Conservation (phyloP, 2,113 vertebrate genomes). For the Gallinago undulata region DNA sequence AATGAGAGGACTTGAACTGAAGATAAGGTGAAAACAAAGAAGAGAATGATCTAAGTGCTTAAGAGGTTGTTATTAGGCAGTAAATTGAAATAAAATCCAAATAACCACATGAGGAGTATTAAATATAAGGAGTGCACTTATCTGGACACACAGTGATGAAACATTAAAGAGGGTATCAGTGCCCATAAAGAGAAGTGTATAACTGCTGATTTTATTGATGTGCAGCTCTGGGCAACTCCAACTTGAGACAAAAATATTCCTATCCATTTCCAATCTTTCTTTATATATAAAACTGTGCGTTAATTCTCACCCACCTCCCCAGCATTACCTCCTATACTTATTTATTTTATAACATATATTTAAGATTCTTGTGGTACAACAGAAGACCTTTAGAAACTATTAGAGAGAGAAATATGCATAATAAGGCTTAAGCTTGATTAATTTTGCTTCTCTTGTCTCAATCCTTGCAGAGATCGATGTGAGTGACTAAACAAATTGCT, state of each 20-base stretch:
- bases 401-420: neutral
- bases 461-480: neutral
- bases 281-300: neutral
- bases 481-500: neutral
- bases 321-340: neutral
- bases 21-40: neutral
- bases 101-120: neutral
- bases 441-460: neutral
- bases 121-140: neutral
- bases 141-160: neutral
- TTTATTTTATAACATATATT: neutral
- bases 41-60: neutral
- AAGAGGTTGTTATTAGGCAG: neutral
- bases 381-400: neutral
- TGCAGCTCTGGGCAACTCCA: neutral
- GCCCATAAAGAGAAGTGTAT: neutral
- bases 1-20: neutral
- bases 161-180: neutral
- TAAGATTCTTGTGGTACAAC: neutral
- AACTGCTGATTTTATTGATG: neutral
- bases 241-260: neutral
- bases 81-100: neutral
- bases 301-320: rapidly evolving
- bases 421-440: neutral
- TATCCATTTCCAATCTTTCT: neutral